Evolutionary conservation across 64 coral and sea anemone genomes (phyloP).

Genomic region (Orbicella faveolata): DNA sequence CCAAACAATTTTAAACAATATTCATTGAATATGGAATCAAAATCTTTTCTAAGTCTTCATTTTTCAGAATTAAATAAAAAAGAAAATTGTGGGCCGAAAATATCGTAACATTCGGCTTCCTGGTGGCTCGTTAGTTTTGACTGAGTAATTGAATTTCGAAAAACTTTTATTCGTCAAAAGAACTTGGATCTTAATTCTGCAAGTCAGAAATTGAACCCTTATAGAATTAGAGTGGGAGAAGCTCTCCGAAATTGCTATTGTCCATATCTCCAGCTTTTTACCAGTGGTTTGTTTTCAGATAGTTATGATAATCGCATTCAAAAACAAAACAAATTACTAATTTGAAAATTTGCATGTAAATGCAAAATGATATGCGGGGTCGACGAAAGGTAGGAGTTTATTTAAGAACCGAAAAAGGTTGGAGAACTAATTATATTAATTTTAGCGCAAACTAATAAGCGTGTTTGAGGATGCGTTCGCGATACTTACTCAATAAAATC

Average conservation of each 20-base stretch:
- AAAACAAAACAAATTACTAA: constrained; percentile 43
- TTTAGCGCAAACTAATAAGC: background rate
- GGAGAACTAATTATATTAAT: background rate
- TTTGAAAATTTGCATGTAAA: constrained; percentile 48
- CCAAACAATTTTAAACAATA: no score
- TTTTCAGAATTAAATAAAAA: background rate
- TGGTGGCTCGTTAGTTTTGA: background rate
- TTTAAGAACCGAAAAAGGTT: background rate
- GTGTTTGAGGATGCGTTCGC: background rate
- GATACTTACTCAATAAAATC: background rate
- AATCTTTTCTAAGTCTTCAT: background rate
- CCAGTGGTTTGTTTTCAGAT: constrained; percentile 39
- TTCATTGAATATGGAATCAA: background rate
- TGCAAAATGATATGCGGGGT: background rate
- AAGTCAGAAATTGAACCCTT: background rate
- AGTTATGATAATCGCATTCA: constrained; percentile 46
- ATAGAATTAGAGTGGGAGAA: background rate
- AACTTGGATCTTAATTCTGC: background rate
- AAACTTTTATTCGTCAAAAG: background rate
- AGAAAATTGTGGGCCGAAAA: background rate
- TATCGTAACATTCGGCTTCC: background rate
- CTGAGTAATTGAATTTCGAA: background rate
- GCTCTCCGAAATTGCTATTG: constrained; percentile 27
- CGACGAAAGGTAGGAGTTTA: background rate
- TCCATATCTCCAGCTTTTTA: constrained; percentile 29